Evolutionary conservation across 1,140 invertebrate genomes (phyloP).

Genomic region (Aplysia californica): DNA sequence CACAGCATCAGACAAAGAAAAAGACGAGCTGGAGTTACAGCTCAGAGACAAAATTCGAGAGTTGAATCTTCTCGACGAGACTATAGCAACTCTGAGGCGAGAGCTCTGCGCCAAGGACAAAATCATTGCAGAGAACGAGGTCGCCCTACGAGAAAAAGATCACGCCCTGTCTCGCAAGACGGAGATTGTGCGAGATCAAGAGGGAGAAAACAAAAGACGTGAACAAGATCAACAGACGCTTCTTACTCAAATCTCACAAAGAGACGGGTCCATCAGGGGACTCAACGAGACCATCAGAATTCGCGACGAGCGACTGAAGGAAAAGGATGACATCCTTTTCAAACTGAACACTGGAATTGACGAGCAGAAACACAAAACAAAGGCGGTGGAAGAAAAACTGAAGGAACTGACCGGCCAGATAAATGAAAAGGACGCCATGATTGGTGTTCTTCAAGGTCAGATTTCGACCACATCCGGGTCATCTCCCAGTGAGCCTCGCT

Average conservation of each 20-base stretch:
- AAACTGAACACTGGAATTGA: conserved; percentile 42
- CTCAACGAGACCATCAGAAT: conserved; percentile 44
- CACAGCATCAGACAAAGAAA: conserved; percentile 44
- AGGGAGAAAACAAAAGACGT: conserved; percentile 44
- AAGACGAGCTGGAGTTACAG: conserved; percentile 34
- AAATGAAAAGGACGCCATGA: conserved; percentile 45
- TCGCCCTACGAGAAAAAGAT: conserved; percentile 37
- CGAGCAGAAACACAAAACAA: conserved; percentile 48
- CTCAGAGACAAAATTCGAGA: conserved; percentile 29
- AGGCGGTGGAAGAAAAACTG: conserved; percentile 43
- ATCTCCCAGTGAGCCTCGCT: conserved; percentile 2
- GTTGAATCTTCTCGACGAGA: conserved; percentile 29
- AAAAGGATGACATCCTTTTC: conserved; percentile 52
- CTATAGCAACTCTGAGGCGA: conserved; percentile 36
- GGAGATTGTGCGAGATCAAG: conserved; percentile 48
- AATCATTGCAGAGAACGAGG: conserved; percentile 36
- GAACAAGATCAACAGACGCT: conserved; percentile 51
- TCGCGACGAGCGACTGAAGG: conserved; percentile 50
- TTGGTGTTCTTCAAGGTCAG: conserved; percentile 40
- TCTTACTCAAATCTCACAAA: conserved; percentile 50
- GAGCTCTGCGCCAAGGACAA: conserved; percentile 44
- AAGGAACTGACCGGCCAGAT: conserved; percentile 31
- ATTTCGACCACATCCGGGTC: conserved; percentile 25
- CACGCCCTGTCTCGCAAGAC: conserved; percentile 36
- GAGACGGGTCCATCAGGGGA: conserved; percentile 46